phyloP scores from a whole-genome alignment of 2,113 vertebrate genomes.

The Halcyon malimbica region DNA sequence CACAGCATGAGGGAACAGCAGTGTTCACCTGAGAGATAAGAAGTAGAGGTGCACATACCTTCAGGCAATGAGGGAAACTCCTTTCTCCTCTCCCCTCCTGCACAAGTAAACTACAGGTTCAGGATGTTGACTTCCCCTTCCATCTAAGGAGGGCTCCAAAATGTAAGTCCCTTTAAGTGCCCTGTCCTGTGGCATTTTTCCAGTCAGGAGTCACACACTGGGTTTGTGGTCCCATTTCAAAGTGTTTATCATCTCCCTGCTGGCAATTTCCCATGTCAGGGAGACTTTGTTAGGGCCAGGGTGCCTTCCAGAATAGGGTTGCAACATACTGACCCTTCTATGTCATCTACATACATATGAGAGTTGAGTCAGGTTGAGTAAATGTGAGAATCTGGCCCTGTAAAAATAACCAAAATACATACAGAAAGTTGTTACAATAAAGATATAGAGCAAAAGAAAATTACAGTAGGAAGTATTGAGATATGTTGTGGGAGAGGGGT shows the following conservation, averaged over 20 bases:
- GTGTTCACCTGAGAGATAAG: neutral
- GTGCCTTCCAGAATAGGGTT: neutral
- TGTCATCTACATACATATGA: neutral
- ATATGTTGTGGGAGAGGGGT: neutral
- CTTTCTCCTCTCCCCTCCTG: neutral
- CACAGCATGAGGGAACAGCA: neutral
- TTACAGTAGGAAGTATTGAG: neutral
- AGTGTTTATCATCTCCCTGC: neutral
- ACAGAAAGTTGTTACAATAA: neutral
- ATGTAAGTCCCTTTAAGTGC: neutral
- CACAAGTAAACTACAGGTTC: neutral
- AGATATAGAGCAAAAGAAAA: neutral
- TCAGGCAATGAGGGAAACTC: neutral
- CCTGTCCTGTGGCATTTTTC: neutral
- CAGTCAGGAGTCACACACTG: neutral
- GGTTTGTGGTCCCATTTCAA: neutral
- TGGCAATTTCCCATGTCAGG: neutral
- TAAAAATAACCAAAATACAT: neutral
- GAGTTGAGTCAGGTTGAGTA: neutral
- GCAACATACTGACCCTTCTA: neutral
- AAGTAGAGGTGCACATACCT: neutral
- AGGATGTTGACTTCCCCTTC: neutral
- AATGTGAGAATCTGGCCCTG: neutral
- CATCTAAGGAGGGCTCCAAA: neutral
- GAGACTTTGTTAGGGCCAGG: neutral